Conservation (phyloP, 2,888 invertebrate species). For the Sympetrum striolatum region DNA sequence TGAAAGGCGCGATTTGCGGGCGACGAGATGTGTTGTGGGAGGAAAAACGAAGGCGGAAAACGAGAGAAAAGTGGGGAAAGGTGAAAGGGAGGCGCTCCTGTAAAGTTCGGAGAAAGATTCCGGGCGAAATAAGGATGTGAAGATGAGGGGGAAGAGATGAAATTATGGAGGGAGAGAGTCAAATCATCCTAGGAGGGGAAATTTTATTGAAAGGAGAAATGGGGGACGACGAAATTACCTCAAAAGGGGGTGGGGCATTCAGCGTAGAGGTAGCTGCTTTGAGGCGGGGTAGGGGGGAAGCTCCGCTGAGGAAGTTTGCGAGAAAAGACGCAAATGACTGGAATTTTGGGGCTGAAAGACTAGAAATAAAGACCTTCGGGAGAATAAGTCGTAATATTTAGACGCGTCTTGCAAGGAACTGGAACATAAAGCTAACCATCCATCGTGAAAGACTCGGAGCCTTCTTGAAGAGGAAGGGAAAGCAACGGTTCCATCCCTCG, state of each 20-base stretch:
- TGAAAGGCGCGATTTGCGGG: neutral
- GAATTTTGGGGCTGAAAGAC: neutral
- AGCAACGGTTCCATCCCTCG: no score
- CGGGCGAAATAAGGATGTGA: neutral
- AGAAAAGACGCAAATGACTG: conserved; percentile 1
- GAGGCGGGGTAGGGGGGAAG: neutral
- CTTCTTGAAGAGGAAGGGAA: neutral
- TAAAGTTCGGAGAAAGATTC: neutral
- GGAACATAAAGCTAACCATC: conserved; percentile 18
- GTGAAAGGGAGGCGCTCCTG: neutral
- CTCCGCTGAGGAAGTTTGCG: neutral
- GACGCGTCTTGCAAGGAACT: neutral
- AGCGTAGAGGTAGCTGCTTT: no score
- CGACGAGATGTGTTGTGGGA: neutral
- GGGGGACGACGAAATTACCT: neutral
- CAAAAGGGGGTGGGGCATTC: neutral
- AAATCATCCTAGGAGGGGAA: neutral
- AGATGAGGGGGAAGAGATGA: neutral
- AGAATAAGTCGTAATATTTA: conserved; percentile 7
- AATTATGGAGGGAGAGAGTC: neutral
- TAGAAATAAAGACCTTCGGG: neutral
- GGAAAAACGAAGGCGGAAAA: neutral
- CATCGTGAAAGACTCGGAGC: neutral
- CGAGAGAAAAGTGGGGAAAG: neutral
- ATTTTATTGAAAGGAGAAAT: neutral